A percentile compares a stretch with the other conserved stretches of the same genome.
These are phyloP conservation scores for Pharmacophagus antenor DNA, from an alignment of 2,888 invertebrate genomes.

Conservation along the genomic window DNA sequence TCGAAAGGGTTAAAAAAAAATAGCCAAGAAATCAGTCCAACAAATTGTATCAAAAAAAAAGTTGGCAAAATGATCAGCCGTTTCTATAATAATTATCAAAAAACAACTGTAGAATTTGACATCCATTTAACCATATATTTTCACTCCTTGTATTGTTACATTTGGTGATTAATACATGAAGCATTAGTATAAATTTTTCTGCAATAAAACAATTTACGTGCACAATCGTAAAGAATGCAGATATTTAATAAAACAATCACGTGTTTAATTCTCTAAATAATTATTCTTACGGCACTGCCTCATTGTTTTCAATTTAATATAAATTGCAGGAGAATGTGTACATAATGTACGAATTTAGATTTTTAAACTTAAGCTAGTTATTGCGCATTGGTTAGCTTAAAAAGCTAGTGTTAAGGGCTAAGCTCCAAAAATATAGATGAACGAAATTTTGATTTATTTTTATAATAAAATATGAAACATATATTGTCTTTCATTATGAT, in stretches of 20 bases:
- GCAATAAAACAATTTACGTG: too few relatives aligned
- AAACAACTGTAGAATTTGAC: too few relatives aligned
- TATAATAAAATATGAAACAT: conserved; percentile 62
- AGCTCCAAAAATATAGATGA: conserved; percentile 62
- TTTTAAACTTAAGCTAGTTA: conserved; percentile 28
- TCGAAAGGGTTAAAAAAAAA: too few relatives aligned
- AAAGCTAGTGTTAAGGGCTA: conserved; percentile 68
- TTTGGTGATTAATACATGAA: too few relatives aligned
- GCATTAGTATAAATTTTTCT: too few relatives aligned
- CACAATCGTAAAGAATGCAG: conserved; percentile 17
- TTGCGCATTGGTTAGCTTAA: conserved; percentile 52
- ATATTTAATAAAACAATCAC: conserved; percentile 10
- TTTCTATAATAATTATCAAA: too few relatives aligned
- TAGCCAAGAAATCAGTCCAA: too few relatives aligned
- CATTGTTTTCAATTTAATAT: conserved; percentile 33
- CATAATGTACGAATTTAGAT: conserved; percentile 27
- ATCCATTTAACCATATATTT: too few relatives aligned
- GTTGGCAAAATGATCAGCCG: too few relatives aligned
- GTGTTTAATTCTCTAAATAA: neutral
- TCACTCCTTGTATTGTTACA: too few relatives aligned
- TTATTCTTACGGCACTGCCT: conserved; percentile 23
- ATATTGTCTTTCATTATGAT: conserved; percentile 40
- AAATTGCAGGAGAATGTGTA: conserved; percentile 23
- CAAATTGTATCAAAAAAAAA: too few relatives aligned
- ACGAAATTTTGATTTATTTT: conserved; percentile 75